Conservation (phyloP, 2,888 invertebrate genomes). For the Axea sp. region DNA sequence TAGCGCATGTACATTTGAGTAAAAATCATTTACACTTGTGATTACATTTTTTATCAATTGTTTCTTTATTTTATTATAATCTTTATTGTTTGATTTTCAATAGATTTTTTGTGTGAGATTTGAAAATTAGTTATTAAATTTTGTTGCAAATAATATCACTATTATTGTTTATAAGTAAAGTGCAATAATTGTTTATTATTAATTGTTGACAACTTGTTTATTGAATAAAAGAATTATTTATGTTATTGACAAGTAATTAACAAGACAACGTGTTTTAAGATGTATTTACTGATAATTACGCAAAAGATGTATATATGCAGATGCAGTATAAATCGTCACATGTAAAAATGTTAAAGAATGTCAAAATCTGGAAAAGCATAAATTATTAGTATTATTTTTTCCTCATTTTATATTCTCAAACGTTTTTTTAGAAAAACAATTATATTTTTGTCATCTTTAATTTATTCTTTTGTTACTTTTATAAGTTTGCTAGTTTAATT, state of each 20-base stretch:
- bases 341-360: conserved; percentile 44
- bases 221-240: conserved; percentile 39
- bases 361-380: conserved; percentile 49
- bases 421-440: conserved; percentile 29
- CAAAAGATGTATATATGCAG: conserved; percentile 48
- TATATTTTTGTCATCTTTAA: conserved; percentile 1
- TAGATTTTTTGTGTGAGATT: too few relatives aligned
- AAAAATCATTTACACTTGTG: conserved; percentile 13
- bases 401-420: conserved; percentile 12
- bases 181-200: conserved; percentile 13
- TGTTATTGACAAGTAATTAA: conserved; percentile 50
- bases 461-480: not conserved
- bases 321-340: conserved; percentile 39
- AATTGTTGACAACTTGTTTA: conserved; percentile 6
- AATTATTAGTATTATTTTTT: conserved; percentile 51
- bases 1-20: conserved; percentile 22
- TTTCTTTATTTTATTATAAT: not conserved
- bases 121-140: too few relatives aligned
- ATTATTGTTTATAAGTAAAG: conserved; percentile 4
- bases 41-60: not conserved
- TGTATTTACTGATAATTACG: conserved; percentile 45
- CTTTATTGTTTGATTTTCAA: not conserved
- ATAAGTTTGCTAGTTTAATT: not conserved
- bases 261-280: conserved; percentile 40
- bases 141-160: conserved; percentile 14